Conservation (phyloP, 1,140 invertebrate genomes). For the Hypsibius dujardini region DNA sequence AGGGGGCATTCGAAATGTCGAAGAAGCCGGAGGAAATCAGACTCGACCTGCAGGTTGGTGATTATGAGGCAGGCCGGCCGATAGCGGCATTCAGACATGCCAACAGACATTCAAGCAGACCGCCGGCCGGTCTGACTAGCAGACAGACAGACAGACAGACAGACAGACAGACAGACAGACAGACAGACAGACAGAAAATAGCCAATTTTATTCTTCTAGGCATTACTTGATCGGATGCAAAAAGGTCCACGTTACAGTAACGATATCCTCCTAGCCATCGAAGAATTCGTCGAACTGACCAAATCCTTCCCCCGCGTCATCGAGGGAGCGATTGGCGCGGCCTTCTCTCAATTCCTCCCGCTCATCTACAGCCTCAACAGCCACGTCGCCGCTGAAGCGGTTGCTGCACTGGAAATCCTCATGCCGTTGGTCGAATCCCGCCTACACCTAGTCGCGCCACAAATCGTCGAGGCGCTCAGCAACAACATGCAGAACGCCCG, state of each 20-base stretch:
- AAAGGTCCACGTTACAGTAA: constrained; percentile 4
- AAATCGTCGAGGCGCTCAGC: constrained; percentile 7
- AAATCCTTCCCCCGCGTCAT: not conserved
- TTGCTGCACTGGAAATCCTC: not conserved
- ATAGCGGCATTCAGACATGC: no score
- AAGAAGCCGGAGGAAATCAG: not conserved
- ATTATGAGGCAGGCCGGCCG: no score
- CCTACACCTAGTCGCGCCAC: not conserved
- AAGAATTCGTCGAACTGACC: constrained; percentile 8
- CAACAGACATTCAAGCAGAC: not conserved
- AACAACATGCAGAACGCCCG: constrained; percentile 16
- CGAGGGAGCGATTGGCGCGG: constrained; percentile 9
- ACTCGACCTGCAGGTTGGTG: not conserved
- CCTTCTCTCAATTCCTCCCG: constrained; percentile 5
- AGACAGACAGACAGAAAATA: not conserved
- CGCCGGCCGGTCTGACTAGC: not conserved
- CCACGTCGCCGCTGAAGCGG: constrained; percentile 9
- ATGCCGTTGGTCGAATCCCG: not conserved
- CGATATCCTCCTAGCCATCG: not conserved
- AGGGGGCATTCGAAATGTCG: no score
- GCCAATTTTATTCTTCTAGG: not conserved
- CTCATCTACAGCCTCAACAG: constrained; percentile 8
- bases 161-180: not conserved
- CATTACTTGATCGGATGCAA: constrained; percentile 1
- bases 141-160: not conserved